phyloP scores from a whole-genome alignment of 2,888 invertebrate species.

The Abrostola triplasia region DNA sequence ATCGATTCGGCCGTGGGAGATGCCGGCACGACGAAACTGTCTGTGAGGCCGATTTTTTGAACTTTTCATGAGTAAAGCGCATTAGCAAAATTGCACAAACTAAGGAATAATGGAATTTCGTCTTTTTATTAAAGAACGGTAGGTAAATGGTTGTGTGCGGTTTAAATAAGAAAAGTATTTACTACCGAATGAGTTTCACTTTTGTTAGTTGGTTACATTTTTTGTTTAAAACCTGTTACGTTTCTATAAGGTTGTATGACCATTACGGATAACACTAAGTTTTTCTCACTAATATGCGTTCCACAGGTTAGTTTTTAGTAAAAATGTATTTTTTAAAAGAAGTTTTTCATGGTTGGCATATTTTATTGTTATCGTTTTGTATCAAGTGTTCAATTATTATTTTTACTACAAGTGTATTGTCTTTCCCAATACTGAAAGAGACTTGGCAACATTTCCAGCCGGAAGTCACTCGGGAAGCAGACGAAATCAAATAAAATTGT shows the following conservation, averaged over 20 bases:
- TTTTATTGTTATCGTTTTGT: neutral
- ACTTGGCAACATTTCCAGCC: slow-evolving; percentile 42
- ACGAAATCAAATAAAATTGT: slow-evolving; percentile 40
- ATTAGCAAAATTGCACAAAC: slow-evolving; percentile 50
- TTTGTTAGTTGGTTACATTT: slow-evolving; percentile 8
- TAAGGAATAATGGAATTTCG: slow-evolving; percentile 39
- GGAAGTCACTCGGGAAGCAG: slow-evolving; percentile 36
- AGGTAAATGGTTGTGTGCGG: slow-evolving; percentile 34
- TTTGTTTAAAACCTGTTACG: neutral
- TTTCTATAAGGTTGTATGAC: neutral
- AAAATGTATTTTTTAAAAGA: neutral
- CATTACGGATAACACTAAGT: neutral
- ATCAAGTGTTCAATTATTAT: slow-evolving; percentile 7
- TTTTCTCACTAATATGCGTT: neutral
- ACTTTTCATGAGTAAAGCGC: slow-evolving; percentile 46
- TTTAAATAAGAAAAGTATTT: slow-evolving; percentile 26
- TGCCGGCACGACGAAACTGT: slow-evolving; percentile 52
- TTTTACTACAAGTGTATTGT: slow-evolving; percentile 1
- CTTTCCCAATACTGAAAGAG: slow-evolving; percentile 22
- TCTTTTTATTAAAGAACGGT: slow-evolving; percentile 48
- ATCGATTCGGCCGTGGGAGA: slow-evolving; percentile 62
- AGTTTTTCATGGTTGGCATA: neutral
- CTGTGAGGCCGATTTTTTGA: slow-evolving; percentile 62
- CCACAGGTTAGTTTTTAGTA: neutral
- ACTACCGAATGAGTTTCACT: slow-evolving; percentile 10